These are phyloP conservation scores for Limosa lapponica DNA, from an alignment of 2,797 vertebrate genomes.

Conservation along the genomic window DNA sequence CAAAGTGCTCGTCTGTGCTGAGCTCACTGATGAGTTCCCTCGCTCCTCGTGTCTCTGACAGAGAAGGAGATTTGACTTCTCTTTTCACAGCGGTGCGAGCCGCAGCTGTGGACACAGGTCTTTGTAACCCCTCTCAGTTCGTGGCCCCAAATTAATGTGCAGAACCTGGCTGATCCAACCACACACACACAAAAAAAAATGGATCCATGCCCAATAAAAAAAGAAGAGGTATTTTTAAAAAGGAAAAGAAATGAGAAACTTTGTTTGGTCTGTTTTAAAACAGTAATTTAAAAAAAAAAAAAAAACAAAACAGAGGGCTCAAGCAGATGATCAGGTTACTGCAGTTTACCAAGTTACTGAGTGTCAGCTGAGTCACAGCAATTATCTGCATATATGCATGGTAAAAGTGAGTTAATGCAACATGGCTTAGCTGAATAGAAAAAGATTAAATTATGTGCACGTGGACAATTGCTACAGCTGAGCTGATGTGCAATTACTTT, in stretches of 20 bases:
- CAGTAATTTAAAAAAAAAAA: background rate
- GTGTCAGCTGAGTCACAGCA: background rate
- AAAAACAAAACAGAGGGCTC: background rate
- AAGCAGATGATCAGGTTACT: background rate
- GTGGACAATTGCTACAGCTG: background rate
- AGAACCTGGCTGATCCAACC: background rate
- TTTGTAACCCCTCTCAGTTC: background rate
- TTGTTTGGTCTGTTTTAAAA: background rate
- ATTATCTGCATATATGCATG: background rate
- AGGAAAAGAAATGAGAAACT: background rate
- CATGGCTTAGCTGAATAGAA: background rate
- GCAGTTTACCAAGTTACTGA: background rate
- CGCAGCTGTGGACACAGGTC: slow-evolving; percentile 22
- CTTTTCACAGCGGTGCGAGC: background rate
- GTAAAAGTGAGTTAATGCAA: background rate
- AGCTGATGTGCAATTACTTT: background rate
- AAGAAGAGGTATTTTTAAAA: background rate
- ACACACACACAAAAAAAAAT: background rate
- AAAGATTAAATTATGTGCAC: background rate
- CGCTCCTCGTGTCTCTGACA: background rate
- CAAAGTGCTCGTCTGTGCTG: background rate
- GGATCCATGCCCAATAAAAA: background rate
- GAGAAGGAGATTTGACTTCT: slow-evolving; percentile 1
- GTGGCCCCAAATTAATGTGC: background rate
- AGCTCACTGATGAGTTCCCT: background rate